Base-by-base conservation (phyloP, 2,797 vertebrate genomes). In the Echeneis naucrates region DNA sequence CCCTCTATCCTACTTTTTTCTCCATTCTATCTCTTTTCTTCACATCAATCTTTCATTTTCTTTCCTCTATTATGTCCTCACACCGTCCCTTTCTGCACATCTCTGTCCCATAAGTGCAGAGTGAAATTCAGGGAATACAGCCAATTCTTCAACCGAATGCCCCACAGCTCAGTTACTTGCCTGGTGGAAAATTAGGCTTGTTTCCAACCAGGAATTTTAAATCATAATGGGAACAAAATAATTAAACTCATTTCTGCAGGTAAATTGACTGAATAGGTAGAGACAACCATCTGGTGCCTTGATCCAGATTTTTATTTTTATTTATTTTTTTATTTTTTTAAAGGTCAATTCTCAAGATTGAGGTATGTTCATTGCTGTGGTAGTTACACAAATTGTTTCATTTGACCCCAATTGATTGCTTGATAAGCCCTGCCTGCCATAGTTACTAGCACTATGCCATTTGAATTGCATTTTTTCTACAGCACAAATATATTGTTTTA, bases 191-290 rank as follows among this genome's bases (percentile, higher is more conserved):
- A 85, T 72, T 77, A 55, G 52, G 68, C 51, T 32, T 0, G 23
- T 67, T 84, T 79, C 53, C 58, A 75, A 71, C 19, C 1, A 60
- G 52, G 42, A 76, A 62, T 63, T 78, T 69, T 35, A 71, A 66
- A 76, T 72, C 30, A 40, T 75, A 80, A 81, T 60, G 50, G 69
- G 72, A 82, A 78, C 48, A 73, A 76, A 82, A 80, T 82, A 84
- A 89, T 84, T 57, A 68, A 42, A 79, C 59, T 70, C 60, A 61
- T 84, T 81, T 87, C 57, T 52, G 47, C 23, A 27, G 54, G 55
- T 54, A 71, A 37, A 37, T 1, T 32, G 54, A 21, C 30, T 48
- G 26, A 55, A 54, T 17, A 27, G 45, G 24, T n/a, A 27, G 23
- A 81, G 45, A 51, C n/a, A 51, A 57, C 59, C 64, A 75, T 55